Base-by-base conservation (phyloP, 2,888 invertebrate species). In the Drosophila crucigera region DNA sequence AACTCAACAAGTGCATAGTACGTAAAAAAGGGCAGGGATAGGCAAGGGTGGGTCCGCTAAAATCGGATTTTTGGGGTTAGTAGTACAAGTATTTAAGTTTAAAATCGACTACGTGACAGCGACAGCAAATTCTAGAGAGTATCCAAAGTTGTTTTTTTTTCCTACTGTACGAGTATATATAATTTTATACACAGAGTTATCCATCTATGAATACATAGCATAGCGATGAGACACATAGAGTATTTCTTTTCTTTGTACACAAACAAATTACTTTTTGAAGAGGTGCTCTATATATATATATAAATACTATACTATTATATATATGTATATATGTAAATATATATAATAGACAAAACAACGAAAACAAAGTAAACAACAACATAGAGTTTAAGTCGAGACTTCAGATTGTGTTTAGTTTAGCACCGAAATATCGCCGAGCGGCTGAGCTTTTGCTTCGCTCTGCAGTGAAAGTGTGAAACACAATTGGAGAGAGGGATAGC, bases 351-450 rank as follows among this genome's bases (percentile, higher is more conserved):
- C 55, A 56, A 37, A 14, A 31, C 56, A 56, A 49, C 41, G 25
- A 37, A 61, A 68, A 68, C 59, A 61, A 60, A 68, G 43, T 61
- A 67, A 74, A 66, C 72, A 71, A 73, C 60, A 68, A 82, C 78
- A 66, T 63, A 68, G 47, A 61, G 35, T 30, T 35, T 3, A 52
- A 35, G 35, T 52, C 56, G 43, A 56, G 50, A 19, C 47, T 54
- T 50, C 52, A 37, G 35, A 64, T 58, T 52, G 37, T 10, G 49
- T 50, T 59, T 43, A 61, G 68, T 19, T 37, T 54, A 58, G 50
- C 60, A 78, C 76, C 79, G 53, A 70, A 78, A 66, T 54, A 56
- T 65, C 55, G 28, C 39, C 9, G 35, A 61, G 55, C 60, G 33
- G 49, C 64, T 22, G 16, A 55, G n/a, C 11, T 41, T 33, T 22